Percentiles rank a stretch among this genome's conserved stretches.
phyloP scores from a whole-genome alignment of 2,113 vertebrate genomes.

The Ceyx margarethae region DNA sequence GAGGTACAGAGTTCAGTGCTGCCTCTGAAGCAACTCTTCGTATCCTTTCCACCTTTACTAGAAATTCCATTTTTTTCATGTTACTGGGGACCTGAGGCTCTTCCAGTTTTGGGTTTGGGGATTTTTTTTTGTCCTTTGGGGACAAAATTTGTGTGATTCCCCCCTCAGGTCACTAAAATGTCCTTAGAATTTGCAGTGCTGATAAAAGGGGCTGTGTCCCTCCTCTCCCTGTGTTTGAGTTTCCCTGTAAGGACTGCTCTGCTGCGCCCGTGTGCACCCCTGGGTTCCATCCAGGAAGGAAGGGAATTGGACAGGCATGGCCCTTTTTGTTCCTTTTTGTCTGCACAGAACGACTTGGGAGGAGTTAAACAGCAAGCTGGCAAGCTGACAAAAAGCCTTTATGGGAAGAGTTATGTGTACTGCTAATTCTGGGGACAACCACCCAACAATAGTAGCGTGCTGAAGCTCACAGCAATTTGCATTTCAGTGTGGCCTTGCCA shows the following conservation, averaged over 20 bases:
- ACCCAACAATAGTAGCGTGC: conserved; percentile 40
- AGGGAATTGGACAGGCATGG: background rate
- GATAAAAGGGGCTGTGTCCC: accelerated
- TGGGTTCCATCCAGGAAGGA: background rate
- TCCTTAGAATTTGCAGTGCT: background rate
- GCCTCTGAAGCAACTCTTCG: background rate
- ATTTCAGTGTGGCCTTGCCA: conserved; percentile 41
- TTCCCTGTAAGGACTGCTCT: background rate
- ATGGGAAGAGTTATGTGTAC: conserved; percentile 32
- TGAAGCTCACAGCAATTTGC: conserved; percentile 39
- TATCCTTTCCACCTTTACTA: background rate
- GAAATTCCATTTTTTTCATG: background rate
- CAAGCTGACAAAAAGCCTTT: conserved; percentile 29
- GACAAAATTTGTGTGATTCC: background rate
- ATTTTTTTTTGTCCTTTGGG: accelerated
- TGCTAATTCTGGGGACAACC: conserved; percentile 59
- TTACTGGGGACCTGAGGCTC: background rate
- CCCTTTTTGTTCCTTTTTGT: conserved; percentile 10
- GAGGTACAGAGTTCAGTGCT: background rate
- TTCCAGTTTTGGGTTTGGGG: background rate
- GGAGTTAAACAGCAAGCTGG: background rate
- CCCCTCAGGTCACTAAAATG: background rate
- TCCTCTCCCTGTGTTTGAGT: background rate
- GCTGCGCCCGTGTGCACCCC: background rate
- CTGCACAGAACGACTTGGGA: conserved; percentile 5